These are phyloP conservation scores for Thamnophis sirtalis DNA, from an alignment of 2,113 vertebrate species.

Conservation along the genomic window DNA sequence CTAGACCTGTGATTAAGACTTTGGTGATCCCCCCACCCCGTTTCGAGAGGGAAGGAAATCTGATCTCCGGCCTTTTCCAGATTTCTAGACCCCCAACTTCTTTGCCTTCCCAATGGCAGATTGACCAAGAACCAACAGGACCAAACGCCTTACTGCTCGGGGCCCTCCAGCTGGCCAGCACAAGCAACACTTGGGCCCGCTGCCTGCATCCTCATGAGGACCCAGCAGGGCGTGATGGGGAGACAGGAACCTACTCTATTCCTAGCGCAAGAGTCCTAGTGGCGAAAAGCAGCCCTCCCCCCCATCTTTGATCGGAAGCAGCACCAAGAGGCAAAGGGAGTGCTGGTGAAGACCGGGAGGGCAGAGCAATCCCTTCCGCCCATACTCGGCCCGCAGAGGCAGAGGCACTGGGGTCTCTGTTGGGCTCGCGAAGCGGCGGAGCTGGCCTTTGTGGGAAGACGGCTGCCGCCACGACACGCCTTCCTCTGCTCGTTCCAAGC, in stretches of 20 bases:
- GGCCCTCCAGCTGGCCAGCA: not conserved
- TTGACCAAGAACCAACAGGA: not conserved
- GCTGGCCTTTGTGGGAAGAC: not conserved
- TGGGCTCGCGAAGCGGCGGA: not conserved
- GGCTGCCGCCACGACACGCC: too few species aligned
- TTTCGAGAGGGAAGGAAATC: not conserved
- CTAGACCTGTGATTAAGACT: not conserved
- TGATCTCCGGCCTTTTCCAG: not conserved
- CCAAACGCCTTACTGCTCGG: not conserved
- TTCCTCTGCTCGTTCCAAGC: not conserved
- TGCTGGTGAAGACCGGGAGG: constrained; percentile 22
- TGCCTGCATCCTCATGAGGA: not conserved
- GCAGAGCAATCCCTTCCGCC: constrained; percentile 13
- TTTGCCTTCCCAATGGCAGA: not conserved
- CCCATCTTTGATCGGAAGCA: not conserved
- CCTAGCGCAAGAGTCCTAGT: constrained; percentile 10
- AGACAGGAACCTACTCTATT: not conserved
- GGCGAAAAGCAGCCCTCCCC: not conserved
- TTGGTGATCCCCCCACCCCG: not conserved
- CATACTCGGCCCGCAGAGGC: constrained; percentile 11
- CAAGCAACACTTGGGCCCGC: not conserved
- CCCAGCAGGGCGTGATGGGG: not conserved
- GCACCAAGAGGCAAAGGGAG: not conserved
- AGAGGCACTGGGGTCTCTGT: accelerated
- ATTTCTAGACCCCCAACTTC: too few species aligned